These are phyloP conservation scores for Dicaeum eximium DNA, from an alignment of 2,113 vertebrate species.

Conservation along the genomic window DNA sequence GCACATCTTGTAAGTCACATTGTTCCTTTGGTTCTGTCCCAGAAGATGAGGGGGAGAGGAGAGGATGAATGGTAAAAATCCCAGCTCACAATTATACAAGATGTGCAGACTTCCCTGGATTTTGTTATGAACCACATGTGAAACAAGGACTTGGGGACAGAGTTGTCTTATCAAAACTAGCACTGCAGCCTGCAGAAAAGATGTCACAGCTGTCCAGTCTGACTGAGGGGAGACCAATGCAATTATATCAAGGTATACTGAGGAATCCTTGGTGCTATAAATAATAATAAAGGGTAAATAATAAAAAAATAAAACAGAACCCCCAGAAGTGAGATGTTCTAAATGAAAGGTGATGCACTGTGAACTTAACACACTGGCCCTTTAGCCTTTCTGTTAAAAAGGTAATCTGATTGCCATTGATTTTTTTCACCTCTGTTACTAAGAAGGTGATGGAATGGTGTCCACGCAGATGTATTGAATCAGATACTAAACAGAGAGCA, in stretches of 20 bases:
- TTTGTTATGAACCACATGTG: neutral
- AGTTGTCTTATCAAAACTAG: neutral
- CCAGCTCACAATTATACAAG: neutral
- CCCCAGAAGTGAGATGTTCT: slow-evolving; percentile 75
- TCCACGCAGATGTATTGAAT: slow-evolving; percentile 88
- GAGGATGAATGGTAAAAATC: neutral
- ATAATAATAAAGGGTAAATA: slow-evolving; percentile 84
- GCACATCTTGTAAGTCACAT: neutral
- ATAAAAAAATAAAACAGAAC: slow-evolving; percentile 69
- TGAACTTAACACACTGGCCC: slow-evolving; percentile 84
- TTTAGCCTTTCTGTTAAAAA: slow-evolving; percentile 89
- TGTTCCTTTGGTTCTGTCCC: neutral
- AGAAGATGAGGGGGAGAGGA: neutral
- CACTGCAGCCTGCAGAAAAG: neutral
- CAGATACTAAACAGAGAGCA: slow-evolving; percentile 85
- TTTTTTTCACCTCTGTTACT: slow-evolving; percentile 88
- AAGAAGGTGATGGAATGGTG: slow-evolving; percentile 87
- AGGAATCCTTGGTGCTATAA: slow-evolving; percentile 51
- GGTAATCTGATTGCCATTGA: slow-evolving; percentile 96
- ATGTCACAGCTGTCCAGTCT: neutral
- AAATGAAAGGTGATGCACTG: slow-evolving; percentile 85
- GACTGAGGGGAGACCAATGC: slow-evolving; percentile 25
- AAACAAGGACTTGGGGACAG: neutral
- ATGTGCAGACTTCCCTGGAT: neutral
- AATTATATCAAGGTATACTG: slow-evolving; percentile 18